Percentiles rank a stretch among this genome's conserved stretches.
Evolutionary conservation across 2,888 invertebrate species (phyloP).

Genomic region (Mechanitis messenoides): DNA sequence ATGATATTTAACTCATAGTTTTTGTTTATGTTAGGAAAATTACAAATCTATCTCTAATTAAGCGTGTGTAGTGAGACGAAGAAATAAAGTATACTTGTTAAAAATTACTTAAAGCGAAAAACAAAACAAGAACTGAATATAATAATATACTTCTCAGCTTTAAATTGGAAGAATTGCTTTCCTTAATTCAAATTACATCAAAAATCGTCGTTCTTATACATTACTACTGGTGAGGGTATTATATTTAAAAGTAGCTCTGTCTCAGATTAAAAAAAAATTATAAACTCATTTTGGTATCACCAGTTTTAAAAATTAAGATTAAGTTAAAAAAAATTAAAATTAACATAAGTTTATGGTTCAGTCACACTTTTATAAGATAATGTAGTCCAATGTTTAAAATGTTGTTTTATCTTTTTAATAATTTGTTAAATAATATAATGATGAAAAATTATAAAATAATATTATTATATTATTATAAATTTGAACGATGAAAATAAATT

Average conservation of each 20-base stretch:
- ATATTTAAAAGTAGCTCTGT: conserved; percentile 42
- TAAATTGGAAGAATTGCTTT: conserved; percentile 41
- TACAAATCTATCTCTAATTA: no score
- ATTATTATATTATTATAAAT: no score
- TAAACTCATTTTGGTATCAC: conserved; percentile 43
- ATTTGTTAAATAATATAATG: no score
- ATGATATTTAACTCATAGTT: no score
- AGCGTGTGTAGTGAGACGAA: no score
- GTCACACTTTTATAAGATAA: not conserved
- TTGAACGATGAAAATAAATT: no score
- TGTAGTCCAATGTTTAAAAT: no score
- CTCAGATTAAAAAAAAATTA: conserved; percentile 56
- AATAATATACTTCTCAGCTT: conserved; percentile 26
- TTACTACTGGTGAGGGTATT: conserved; percentile 48
- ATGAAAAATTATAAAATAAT: no score
- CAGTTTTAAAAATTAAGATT: conserved; percentile 12
- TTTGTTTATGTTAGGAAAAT: no score
- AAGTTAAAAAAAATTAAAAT: not conserved
- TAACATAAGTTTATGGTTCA: not conserved
- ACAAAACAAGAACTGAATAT: conserved; percentile 23
- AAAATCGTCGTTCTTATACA: conserved; percentile 36
- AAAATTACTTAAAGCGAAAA: not conserved
- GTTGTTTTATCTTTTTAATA: no score
- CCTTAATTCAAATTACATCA: conserved; percentile 51
- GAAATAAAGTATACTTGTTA: not conserved